These are phyloP conservation scores for Pao palembangensis DNA, from an alignment of 2,113 vertebrate genomes.

Conservation along the genomic window DNA sequence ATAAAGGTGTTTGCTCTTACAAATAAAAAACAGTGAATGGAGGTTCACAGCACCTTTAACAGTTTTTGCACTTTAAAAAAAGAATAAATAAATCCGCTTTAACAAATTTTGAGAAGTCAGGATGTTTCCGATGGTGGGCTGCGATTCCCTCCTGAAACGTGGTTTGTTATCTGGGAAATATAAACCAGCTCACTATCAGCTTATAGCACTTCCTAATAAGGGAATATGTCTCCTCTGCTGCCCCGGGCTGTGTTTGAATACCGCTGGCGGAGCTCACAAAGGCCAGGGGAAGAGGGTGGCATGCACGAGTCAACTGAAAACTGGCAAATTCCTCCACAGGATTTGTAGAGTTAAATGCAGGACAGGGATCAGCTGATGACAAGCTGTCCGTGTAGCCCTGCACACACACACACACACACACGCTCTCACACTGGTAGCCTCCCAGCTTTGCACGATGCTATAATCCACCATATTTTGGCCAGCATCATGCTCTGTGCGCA, in stretches of 20 bases:
- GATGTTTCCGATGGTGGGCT: conserved; percentile 12
- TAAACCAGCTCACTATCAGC: conserved; percentile 53
- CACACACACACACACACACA: conserved; percentile 1
- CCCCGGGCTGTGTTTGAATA: neutral
- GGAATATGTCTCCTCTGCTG: conserved; percentile 36
- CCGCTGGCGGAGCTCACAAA: conserved; percentile 7
- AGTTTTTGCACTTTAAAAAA: neutral
- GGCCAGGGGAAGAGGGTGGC: conserved; percentile 8
- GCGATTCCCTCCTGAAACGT: conserved; percentile 26
- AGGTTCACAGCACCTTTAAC: too few relatives aligned
- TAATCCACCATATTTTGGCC: conserved; percentile 25
- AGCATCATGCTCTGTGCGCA: conserved; percentile 14
- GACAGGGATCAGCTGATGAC: conserved; percentile 10
- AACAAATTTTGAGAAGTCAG: conserved; percentile 7
- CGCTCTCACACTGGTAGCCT: neutral
- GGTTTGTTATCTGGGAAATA: conserved; percentile 56
- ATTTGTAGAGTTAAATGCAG: conserved; percentile 20
- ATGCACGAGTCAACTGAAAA: conserved; percentile 25
- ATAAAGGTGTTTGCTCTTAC: too few relatives aligned
- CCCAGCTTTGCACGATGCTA: conserved; percentile 5
- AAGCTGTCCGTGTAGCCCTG: neutral
- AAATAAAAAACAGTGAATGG: too few relatives aligned
- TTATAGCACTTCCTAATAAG: conserved; percentile 68
- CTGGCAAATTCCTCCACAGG: conserved; percentile 20
- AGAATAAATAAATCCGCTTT: neutral